phyloP scores from a whole-genome alignment of 1,140 invertebrate genomes.

The Ectropis grisescens region DNA sequence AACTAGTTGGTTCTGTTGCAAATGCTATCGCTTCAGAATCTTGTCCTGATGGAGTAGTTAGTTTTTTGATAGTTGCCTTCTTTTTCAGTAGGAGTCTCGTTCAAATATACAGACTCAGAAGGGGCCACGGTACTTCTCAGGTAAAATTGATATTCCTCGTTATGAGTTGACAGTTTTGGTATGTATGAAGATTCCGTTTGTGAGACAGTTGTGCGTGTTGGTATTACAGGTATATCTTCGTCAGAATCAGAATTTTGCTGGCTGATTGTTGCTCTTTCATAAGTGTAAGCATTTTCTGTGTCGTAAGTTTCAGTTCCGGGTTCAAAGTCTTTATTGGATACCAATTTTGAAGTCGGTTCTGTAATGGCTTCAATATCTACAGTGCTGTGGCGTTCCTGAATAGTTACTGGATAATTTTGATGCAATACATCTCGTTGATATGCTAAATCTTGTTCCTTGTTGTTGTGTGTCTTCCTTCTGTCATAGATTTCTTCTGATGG shows the following conservation, averaged over 20 bases:
- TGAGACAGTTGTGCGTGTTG: slow-evolving; percentile 6
- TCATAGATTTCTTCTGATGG: slow-evolving; percentile 42
- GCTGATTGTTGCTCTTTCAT: slow-evolving; percentile 43
- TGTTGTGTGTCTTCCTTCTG: slow-evolving; percentile 40
- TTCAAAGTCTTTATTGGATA: slow-evolving; percentile 25
- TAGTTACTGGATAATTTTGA: slow-evolving; percentile 72
- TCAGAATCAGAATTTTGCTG: slow-evolving; percentile 22
- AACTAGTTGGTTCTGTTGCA: slow-evolving; percentile 16
- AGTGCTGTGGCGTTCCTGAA: slow-evolving; percentile 60
- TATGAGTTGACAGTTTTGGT: slow-evolving; percentile 17
- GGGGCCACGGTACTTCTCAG: slow-evolving; percentile 28
- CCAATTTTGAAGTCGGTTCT: slow-evolving; percentile 36
- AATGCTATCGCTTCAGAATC: slow-evolving; percentile 14
- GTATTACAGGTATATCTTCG: slow-evolving; percentile 16
- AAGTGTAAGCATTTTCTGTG: slow-evolving; percentile 53
- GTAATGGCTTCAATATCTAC: slow-evolving; percentile 59
- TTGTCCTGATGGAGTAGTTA: slow-evolving; percentile 26
- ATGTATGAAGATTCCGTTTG: slow-evolving; percentile 25
- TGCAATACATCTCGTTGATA: slow-evolving; percentile 74
- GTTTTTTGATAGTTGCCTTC: slow-evolving; percentile 22
- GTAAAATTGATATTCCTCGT: slow-evolving; percentile 37
- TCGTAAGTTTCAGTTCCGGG: slow-evolving; percentile 27
- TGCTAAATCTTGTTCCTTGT: slow-evolving; percentile 58
- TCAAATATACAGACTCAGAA: slow-evolving; percentile 19
- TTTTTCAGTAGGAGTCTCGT: slow-evolving; percentile 22